Evolutionary conservation across 2,888 invertebrate species (phyloP), one percentile per base, ranked within the genome.

Genomic region (Sinelater perroti): DNA sequence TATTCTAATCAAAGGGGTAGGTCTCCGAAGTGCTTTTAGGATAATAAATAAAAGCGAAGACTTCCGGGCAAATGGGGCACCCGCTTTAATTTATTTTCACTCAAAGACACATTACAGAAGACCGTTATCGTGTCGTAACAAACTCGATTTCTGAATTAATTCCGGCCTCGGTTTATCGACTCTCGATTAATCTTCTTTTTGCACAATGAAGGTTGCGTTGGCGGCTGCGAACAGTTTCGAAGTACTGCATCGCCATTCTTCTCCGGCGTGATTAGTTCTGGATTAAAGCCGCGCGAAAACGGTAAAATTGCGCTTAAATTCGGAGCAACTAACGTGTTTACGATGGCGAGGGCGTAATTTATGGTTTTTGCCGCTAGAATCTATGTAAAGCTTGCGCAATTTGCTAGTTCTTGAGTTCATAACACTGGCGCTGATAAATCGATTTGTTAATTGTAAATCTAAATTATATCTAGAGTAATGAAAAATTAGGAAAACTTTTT

Each of bases 131-230:
- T 35, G 7, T 7, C 7, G 21, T 13, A 20, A 40, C 24, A 20
- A 40, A 40, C 14, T 40, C 20, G 24, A 40, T 40, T 40, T 40
- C 24, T n/a, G 20, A 40, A 40, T 40, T 40, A 40, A 40, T 40
- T 40, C 24, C 24, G 24, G 24, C 14, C 14, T 13, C 6, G 14
- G 14, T 40, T 40, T 40, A 40, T 40, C 40, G 40, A 40, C 13
- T 21, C n/a, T 7, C 24, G 20, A 40, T 40, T 40, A 40, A 40
- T 40, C 40, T 40, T 40, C 40, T 20, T 24, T 24, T 13, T 24
- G 10, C 5, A 40, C 24, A 40, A 40, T 40, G 24, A 13, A 13
- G 8, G 13, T 16, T 18, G 24, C 8, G 24, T 21, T 40, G 24
- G 24, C 13, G 7, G 40, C 7, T 4, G 40, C 14, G 21, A 40